These are phyloP conservation scores for Allacma fusca DNA, from an alignment of 2,888 invertebrate genomes.

Conservation along the genomic window DNA sequence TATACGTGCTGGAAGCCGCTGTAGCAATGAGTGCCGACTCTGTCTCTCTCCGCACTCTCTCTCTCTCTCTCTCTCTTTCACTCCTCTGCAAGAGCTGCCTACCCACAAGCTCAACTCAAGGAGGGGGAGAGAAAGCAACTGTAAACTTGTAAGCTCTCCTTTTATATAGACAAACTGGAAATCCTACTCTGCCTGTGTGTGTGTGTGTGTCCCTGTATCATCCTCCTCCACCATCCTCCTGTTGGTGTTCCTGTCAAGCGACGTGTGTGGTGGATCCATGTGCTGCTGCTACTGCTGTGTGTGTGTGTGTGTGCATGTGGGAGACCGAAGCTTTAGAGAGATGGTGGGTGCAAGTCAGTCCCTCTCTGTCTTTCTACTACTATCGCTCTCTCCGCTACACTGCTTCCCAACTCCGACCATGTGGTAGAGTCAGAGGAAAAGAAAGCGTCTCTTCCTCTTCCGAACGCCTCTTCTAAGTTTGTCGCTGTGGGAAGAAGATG, in stretches of 20 bases:
- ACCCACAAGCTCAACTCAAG: not conserved
- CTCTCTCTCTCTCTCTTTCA: too few species aligned
- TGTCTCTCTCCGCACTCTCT: too few species aligned
- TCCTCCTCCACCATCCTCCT: not conserved
- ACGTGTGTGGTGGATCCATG: not conserved
- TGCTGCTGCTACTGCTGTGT: not conserved
- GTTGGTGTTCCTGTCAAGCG: not conserved
- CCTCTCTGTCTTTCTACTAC: not conserved
- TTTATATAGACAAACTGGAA: slow-evolving; percentile 12
- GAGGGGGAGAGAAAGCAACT: slow-evolving; percentile 20
- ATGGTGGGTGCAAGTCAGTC: not conserved
- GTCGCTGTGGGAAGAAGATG: not conserved
- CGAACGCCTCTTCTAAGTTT: not conserved
- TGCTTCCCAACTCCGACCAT: not conserved
- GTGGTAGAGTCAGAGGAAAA: slow-evolving; percentile 1
- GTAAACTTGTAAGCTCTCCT: slow-evolving; percentile 30
- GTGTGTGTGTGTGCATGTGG: not conserved
- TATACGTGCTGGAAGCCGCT: too few species aligned
- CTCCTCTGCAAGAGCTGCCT: too few species aligned
- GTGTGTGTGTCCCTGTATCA: not conserved
- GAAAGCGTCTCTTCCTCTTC: not conserved
- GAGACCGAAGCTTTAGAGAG: not conserved
- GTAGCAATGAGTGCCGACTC: too few species aligned
- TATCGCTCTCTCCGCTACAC: not conserved
- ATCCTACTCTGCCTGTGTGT: slow-evolving; percentile 9